These are phyloP conservation scores for Napeogenes sylphis DNA, from an alignment of 2,888 invertebrate species.

Conservation along the genomic window DNA sequence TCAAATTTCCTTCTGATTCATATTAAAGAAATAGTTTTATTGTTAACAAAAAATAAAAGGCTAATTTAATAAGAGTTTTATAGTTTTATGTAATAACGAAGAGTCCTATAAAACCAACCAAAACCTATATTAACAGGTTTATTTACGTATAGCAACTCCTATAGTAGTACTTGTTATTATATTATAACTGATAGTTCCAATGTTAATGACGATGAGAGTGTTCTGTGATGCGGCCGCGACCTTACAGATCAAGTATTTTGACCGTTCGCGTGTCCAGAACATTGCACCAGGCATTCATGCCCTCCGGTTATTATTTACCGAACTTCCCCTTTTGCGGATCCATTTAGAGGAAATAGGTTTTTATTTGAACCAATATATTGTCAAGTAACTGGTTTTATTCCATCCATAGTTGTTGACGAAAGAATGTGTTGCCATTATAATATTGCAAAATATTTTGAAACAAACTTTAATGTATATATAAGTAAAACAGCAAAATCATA, in stretches of 20 bases:
- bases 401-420: too few relatives aligned
- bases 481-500: too few relatives aligned
- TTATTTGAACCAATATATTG: slow-evolving; percentile 5
- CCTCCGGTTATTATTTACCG: slow-evolving; percentile 43
- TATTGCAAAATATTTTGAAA: neutral
- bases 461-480: too few relatives aligned
- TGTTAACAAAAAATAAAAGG: neutral
- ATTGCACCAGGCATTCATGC: slow-evolving; percentile 49
- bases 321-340: slow-evolving; percentile 39
- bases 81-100: too few relatives aligned
- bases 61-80: neutral
- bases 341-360: slow-evolving; percentile 31
- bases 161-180: too few relatives aligned
- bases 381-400: neutral
- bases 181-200: too few relatives aligned
- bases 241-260: slow-evolving; percentile 42
- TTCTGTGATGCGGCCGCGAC: slow-evolving; percentile 14
- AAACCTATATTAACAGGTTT: too few relatives aligned
- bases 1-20: slow-evolving; percentile 41
- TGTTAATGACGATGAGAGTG: neutral
- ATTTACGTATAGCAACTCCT: too few relatives aligned
- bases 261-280: slow-evolving; percentile 57
- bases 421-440: too few relatives aligned
- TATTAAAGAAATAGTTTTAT: slow-evolving; percentile 14
- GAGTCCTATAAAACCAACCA: too few relatives aligned